Conservation (phyloP, 2,888 invertebrate species). For the Ectobius pallidus region DNA sequence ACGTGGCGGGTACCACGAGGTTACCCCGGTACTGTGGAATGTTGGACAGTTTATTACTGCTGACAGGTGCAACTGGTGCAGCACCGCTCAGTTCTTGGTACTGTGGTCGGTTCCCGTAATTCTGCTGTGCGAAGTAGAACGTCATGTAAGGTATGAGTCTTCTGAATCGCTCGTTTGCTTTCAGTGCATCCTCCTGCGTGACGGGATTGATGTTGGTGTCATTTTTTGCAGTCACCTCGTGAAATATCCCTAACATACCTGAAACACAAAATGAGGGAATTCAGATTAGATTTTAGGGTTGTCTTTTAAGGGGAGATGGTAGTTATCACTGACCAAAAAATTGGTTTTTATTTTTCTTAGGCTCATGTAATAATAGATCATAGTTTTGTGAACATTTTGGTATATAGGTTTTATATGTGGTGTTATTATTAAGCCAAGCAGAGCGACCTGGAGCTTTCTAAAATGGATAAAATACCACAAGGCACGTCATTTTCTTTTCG, state of each 20-base stretch:
- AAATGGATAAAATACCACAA: too few relatives aligned
- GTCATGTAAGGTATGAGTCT: conserved; percentile 84
- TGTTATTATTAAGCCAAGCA: too few relatives aligned
- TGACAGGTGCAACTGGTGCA: background rate
- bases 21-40: conserved; percentile 32
- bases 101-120: conserved; percentile 25
- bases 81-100: conserved; percentile 26
- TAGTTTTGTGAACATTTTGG: too few relatives aligned
- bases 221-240: background rate
- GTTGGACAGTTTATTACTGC: background rate
- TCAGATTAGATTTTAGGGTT: too few relatives aligned
- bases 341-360: too few relatives aligned
- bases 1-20: conserved; percentile 22
- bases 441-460: too few relatives aligned
- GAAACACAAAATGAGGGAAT: too few relatives aligned
- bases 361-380: too few relatives aligned
- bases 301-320: too few relatives aligned
- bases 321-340: too few relatives aligned
- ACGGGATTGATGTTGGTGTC: background rate
- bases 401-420: too few relatives aligned
- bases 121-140: conserved; percentile 65
- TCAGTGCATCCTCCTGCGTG: background rate
- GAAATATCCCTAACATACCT: background rate
- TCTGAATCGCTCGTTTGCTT: conserved; percentile 67
- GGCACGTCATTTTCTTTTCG: too few relatives aligned